Evolutionary conservation across 2,888 invertebrate genomes (phyloP), one percentile per base, ranked within the genome.

Genomic region (Campaea margaritaria): DNA sequence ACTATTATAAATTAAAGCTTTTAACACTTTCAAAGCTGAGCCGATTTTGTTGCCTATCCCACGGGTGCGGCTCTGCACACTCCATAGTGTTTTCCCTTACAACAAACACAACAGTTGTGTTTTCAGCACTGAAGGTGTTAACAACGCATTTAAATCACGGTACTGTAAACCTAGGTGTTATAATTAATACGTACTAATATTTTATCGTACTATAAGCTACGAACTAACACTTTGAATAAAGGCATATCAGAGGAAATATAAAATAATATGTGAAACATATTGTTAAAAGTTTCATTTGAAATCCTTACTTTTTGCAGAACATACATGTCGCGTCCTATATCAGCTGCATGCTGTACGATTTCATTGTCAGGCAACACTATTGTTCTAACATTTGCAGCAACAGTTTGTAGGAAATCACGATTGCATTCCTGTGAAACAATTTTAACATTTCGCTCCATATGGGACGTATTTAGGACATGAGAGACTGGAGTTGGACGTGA

Each of bases 281-380:
- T 21, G 21, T 21, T 28, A 14, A 50, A 47, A 56, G 47, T 61
- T 57, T 57, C 46, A 41, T 41, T 42, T 27, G 3, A 21, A 14
- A 42, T 11, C n/a, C 39, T 50, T 52, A 90, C 91, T 77, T 82
- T 88, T 64, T 90, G 86, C 55, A 93, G 66, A 56, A 93, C 88
- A 65, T 93, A 93, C 89, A 93, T 91, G 47, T 93, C 89, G 13
- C 93, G 82, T 36, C 89, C 86, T 28, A 92, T 91, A 64, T 93
- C 91, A 0, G 86, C 92, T 0, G 88, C 86, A 56, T 93, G 93
- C 58, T 91, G 90, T 0, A 93, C 86, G 0, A 89, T 82, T 70
- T 93, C 93, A 62, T 92, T 86, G 62, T 89, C 87, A 1, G 93
- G 93, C 53, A 93, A 59, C 0, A 92, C 84, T 68, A 91, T 82